Conservation (phyloP, 2,888 invertebrate species). For the Eulithis testata region DNA sequence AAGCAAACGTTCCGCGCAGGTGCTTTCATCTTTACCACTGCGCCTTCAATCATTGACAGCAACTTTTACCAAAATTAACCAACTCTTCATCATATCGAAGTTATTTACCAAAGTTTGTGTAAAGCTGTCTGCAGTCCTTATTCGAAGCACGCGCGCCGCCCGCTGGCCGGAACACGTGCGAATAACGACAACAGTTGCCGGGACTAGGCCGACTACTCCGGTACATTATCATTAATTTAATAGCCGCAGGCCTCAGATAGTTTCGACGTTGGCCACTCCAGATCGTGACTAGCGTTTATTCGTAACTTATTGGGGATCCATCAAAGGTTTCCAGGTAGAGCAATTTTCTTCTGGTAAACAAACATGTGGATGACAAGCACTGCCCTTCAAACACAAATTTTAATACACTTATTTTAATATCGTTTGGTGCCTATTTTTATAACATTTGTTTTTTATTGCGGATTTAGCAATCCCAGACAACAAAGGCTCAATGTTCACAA, state of each 20-base stretch:
- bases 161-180: slow-evolving; percentile 62
- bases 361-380: neutral
- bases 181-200: slow-evolving; percentile 66
- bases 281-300: slow-evolving; percentile 56
- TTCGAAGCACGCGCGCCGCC: slow-evolving; percentile 51
- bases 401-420: no score
- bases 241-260: slow-evolving; percentile 54
- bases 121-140: slow-evolving; percentile 44
- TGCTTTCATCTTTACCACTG: slow-evolving; percentile 20
- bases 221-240: slow-evolving; percentile 75
- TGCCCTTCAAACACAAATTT: neutral
- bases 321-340: slow-evolving; percentile 28
- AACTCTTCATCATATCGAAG: slow-evolving; percentile 35
- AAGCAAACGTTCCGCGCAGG: slow-evolving; percentile 19
- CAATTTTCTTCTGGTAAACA: neutral
- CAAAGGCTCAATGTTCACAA: no score
- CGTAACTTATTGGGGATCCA: slow-evolving; percentile 37
- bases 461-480: no score
- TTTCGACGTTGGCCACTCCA: slow-evolving; percentile 47
- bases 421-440: no score
- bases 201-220: slow-evolving; percentile 40
- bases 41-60: slow-evolving; percentile 26
- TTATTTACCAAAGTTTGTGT: slow-evolving; percentile 38
- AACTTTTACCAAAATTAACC: slow-evolving; percentile 34
- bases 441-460: no score